Evolutionary conservation across 2,113 vertebrate genomes (phyloP).

Genomic region (Reinhardtius hippoglossoides): DNA sequence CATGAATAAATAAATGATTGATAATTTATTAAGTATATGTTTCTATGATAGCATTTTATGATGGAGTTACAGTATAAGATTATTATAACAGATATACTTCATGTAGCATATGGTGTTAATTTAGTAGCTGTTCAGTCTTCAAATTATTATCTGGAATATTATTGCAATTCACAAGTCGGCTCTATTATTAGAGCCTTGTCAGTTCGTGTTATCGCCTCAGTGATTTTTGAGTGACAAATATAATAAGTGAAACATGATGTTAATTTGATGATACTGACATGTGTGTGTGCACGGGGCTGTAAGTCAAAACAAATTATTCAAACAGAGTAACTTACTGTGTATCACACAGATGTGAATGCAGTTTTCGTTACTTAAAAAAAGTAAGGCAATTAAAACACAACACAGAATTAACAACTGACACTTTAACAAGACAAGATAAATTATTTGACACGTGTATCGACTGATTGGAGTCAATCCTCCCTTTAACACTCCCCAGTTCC

Average conservation of each 20-base stretch:
- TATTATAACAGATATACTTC: too few species aligned
- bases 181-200: neutral
- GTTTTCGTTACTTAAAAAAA: neutral
- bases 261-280: neutral
- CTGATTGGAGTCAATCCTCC: conserved; percentile 30
- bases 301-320: too few species aligned
- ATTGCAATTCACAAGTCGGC: neutral
- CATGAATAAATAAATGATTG: too few species aligned
- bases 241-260: conserved; percentile 2
- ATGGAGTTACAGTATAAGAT: neutral
- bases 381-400: too few species aligned
- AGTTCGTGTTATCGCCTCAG: neutral
- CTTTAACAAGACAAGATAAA: conserved; percentile 30
- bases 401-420: conserved; percentile 19
- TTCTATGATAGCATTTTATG: neutral
- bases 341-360: neutral
- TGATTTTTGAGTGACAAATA: conserved; percentile 17
- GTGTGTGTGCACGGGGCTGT: neutral
- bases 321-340: too few species aligned
- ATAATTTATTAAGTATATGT: neutral
- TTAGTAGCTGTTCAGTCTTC: neutral
- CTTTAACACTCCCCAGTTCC: conserved; percentile 43
- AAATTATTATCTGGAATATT: neutral
- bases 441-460: conserved; percentile 18
- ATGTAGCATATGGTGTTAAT: neutral